Evolutionary conservation across 2,797 vertebrate species (phyloP).

Genomic region (Antrozous pallidus): DNA sequence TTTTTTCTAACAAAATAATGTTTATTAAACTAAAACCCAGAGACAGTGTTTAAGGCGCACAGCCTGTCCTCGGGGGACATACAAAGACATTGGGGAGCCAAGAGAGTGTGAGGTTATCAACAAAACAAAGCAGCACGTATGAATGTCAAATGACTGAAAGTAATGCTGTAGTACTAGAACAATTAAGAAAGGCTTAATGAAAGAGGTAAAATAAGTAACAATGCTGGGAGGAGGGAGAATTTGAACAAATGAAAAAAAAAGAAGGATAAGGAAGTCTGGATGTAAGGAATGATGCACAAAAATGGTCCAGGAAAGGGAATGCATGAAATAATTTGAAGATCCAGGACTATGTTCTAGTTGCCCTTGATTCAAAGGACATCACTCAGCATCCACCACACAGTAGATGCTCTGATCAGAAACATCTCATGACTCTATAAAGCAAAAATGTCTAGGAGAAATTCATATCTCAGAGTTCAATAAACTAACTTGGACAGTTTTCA

Average conservation of each 20-base stretch:
- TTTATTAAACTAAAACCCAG: not conserved
- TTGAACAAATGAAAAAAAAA: slow-evolving; percentile 14
- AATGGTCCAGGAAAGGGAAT: not conserved
- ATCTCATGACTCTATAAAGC: not conserved
- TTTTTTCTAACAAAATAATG: not conserved
- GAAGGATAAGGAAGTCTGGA: not conserved
- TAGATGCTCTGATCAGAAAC: not conserved
- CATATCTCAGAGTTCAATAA: not conserved
- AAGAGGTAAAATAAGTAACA: not conserved
- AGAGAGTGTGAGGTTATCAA: not conserved
- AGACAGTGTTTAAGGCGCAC: not conserved
- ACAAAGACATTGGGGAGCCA: not conserved
- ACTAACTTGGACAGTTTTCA: not conserved
- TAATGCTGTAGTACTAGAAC: not conserved
- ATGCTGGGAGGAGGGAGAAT: not conserved
- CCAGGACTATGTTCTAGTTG: not conserved
- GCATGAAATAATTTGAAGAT: not conserved
- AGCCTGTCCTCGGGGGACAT: not conserved
- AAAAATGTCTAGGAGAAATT: not conserved
- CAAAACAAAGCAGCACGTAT: not conserved
- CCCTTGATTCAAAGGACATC: not conserved
- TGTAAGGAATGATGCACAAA: not conserved
- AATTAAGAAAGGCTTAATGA: not conserved
- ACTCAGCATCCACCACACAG: not conserved
- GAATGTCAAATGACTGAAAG: not conserved